A percentile compares a stretch with the other conserved stretches of the same genome.
Evolutionary conservation across 2,888 invertebrate species (phyloP).

Genomic region (Auanema freiburgensis): DNA sequence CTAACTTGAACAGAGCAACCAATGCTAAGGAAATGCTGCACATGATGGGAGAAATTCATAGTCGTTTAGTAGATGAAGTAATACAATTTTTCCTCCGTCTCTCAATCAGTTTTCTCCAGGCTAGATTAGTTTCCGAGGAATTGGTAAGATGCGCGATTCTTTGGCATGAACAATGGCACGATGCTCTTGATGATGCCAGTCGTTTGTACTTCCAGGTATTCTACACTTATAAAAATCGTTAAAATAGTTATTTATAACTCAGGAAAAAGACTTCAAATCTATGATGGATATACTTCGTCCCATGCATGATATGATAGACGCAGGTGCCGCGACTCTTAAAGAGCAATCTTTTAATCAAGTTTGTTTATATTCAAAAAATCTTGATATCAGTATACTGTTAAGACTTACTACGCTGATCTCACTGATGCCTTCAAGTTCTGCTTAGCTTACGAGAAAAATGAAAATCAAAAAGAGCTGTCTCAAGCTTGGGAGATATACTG

Average conservation of each 20-base stretch:
- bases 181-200: conserved; percentile 75
- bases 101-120: conserved; percentile 14
- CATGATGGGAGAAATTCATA: conserved; percentile 92
- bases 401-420: conserved; percentile 88
- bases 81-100: background rate
- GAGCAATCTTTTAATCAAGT: conserved; percentile 91
- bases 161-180: conserved; percentile 99
- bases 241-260: conserved; percentile 76
- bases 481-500: conserved; percentile 97
- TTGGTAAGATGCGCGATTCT: conserved; percentile 85
- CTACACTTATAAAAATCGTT: too few relatives aligned
- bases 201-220: conserved; percentile 82
- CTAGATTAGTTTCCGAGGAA: conserved; percentile 76
- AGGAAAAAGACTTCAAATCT: conserved; percentile 89
- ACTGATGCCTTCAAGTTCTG: conserved; percentile 95
- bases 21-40: conserved; percentile 92
- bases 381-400: conserved; percentile 1
- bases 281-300: conserved; percentile 96
- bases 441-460: conserved; percentile 81
- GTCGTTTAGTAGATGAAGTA: conserved; percentile 88
- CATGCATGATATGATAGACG: conserved; percentile 86
- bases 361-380: conserved; percentile 3
- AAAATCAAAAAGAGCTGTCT: conserved; percentile 85
- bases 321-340: conserved; percentile 91
- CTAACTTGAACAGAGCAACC: conserved; percentile 79